Evolutionary conservation across 2,888 invertebrate genomes (phyloP).

Genomic region (Chrysina gloriosa): DNA sequence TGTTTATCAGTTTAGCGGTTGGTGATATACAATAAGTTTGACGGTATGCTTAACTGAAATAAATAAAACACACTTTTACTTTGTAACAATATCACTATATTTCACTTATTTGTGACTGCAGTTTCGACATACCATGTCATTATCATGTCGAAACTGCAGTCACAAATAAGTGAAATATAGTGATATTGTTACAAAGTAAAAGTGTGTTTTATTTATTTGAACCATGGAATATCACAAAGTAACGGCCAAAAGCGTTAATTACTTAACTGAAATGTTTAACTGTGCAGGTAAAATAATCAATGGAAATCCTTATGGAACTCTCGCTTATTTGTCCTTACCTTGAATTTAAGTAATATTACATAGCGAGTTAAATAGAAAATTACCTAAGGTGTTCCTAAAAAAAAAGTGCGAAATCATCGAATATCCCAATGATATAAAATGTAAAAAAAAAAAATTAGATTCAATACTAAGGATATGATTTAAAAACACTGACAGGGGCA

Average conservation of each 20-base stretch:
- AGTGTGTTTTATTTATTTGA: no score
- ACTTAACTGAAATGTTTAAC: constrained; percentile 89
- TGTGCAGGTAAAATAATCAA: constrained; percentile 78
- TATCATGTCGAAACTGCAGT: no score
- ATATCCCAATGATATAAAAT: constrained; percentile 83
- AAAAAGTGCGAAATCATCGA: constrained; percentile 82
- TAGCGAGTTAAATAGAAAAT: constrained; percentile 86
- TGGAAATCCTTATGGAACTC: neutral
- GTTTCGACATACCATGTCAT: no score
- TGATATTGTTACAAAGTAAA: no score
- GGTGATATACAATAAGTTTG: constrained; percentile 93
- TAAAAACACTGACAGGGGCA: no score
- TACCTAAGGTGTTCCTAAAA: constrained; percentile 81
- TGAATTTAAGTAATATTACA: constrained; percentile 82
- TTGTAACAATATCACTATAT: no score
- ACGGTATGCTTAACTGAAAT: constrained; percentile 88
- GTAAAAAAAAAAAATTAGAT: constrained; percentile 80
- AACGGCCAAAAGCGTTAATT: no score
- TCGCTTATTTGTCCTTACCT: neutral
- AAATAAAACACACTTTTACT: no score
- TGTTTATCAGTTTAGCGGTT: constrained; percentile 93
- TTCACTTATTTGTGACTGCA: no score
- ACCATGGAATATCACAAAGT: no score
- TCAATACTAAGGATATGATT: constrained; percentile 77
- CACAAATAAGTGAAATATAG: no score